A percentile compares a stretch with the other conserved stretches of the same genome.
phyloP scores from a whole-genome alignment of 2,888 invertebrate genomes.

The Latrodectus elegans region DNA sequence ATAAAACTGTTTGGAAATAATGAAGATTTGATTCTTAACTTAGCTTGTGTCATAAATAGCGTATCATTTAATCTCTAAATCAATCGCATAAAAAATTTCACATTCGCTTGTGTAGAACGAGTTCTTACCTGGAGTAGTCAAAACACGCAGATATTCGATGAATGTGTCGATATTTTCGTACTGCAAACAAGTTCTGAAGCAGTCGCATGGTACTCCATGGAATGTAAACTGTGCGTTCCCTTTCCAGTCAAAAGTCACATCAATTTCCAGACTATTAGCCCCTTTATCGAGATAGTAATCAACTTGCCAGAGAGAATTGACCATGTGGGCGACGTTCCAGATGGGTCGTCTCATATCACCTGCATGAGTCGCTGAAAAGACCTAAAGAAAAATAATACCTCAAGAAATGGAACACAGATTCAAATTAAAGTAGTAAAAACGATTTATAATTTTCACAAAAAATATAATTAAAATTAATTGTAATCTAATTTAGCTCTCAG shows the following conservation, averaged over 20 bases:
- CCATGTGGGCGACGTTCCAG: constrained; percentile 71
- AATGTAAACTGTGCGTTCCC: constrained; percentile 60
- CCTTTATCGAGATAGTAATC: constrained; percentile 68
- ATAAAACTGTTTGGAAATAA: too few relatives aligned
- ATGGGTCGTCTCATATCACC: constrained; percentile 61
- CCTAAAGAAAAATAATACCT: too few relatives aligned
- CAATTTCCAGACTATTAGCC: constrained; percentile 70
- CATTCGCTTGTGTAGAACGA: too few relatives aligned
- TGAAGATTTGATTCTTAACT: too few relatives aligned
- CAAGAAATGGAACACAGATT: too few relatives aligned
- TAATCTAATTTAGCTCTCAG: too few relatives aligned
- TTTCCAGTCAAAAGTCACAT: constrained; percentile 61
- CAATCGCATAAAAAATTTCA: too few relatives aligned
- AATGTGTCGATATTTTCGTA: constrained; percentile 50
- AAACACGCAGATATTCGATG: constrained; percentile 48
- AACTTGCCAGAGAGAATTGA: constrained; percentile 68
- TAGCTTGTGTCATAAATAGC: too few relatives aligned
- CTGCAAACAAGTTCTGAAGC: constrained; percentile 65
- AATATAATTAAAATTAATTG: too few relatives aligned
- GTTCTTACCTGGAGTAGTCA: constrained; percentile 64
- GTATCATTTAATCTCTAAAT: too few relatives aligned
- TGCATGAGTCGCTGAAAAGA: neutral
- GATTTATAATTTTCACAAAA: too few relatives aligned
- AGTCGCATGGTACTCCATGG: constrained; percentile 71
- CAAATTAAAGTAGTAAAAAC: too few relatives aligned